Conservation (phyloP, 2,113 vertebrate species). For the Triplophysa tibetana region DNA sequence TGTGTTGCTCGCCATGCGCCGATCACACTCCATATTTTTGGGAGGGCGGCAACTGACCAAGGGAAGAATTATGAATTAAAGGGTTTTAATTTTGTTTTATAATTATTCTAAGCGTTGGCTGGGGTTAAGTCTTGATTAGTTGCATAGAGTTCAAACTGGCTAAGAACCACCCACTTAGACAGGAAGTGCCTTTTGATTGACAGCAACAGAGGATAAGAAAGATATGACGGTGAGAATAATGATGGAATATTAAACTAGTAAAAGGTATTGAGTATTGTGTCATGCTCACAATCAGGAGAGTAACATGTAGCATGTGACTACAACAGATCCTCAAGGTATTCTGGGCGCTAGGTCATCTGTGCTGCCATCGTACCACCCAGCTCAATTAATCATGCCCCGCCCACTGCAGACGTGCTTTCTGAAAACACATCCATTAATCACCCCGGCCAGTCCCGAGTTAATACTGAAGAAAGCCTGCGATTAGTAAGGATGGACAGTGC, state of each 20-base stretch:
- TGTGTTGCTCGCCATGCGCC: not conserved
- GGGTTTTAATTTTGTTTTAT: too few relatives aligned
- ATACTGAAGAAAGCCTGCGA: conserved; percentile 57
- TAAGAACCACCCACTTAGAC: not conserved
- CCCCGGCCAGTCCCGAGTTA: conserved; percentile 10
- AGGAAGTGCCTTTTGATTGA: too few relatives aligned
- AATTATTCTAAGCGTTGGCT: too few relatives aligned
- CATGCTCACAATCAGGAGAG: not conserved
- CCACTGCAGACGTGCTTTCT: conserved; percentile 26
- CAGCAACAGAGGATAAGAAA: too few relatives aligned
- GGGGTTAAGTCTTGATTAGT: too few relatives aligned
- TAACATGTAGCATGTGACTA: conserved; percentile 12
- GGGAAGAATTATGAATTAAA: too few relatives aligned
- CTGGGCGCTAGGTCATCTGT: conserved; percentile 11
- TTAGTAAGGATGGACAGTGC: conserved; percentile 54
- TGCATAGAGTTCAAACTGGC: too few relatives aligned
- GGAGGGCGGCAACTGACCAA: too few relatives aligned
- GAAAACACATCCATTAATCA: conserved; percentile 40
- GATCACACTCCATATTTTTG: too few relatives aligned
- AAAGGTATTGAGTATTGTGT: not conserved
- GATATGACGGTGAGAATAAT: too few relatives aligned
- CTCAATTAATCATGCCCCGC: not conserved
- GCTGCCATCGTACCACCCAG: conserved; percentile 1
- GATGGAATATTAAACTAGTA: not conserved
- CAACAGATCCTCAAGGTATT: conserved; percentile 2